A percentile compares a stretch with the other conserved stretches of the same genome.
Evolutionary conservation across 2,113 vertebrate species (phyloP).

Genomic region (Syrmaticus mikado): DNA sequence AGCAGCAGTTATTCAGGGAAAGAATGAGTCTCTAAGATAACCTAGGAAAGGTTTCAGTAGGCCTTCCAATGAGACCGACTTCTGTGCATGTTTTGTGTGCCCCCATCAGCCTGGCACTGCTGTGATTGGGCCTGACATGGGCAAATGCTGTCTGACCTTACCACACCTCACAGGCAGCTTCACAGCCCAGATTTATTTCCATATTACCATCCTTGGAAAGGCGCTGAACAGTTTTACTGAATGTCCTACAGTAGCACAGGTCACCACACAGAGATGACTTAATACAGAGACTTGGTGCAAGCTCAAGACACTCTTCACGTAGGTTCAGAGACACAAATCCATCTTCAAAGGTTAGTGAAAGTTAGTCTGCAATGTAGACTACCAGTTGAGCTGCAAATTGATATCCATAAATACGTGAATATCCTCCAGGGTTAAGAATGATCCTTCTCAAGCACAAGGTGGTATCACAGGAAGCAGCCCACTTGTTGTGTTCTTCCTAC

Average conservation of each 20-base stretch:
- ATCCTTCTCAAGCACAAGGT: not conserved
- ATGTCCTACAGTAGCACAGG: not conserved
- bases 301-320: not conserved
- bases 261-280: not conserved
- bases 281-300: not conserved
- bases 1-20: not conserved
- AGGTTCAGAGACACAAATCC: not conserved
- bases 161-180: not conserved
- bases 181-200: not conserved
- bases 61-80: rapidly evolving
- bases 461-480: not conserved
- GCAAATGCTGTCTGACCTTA: not conserved
- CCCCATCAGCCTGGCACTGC: no score
- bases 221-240: not conserved
- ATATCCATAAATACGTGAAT: not conserved
- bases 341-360: not conserved
- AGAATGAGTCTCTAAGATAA: not conserved
- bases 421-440: not conserved
- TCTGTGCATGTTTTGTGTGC: no score
- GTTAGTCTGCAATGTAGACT: not conserved
- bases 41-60: not conserved
- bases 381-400: not conserved
- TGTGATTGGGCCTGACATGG: not conserved
- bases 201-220: not conserved
- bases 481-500: not conserved